Conservation (phyloP, 2,113 vertebrate genomes). For the Eurypyga helias region DNA sequence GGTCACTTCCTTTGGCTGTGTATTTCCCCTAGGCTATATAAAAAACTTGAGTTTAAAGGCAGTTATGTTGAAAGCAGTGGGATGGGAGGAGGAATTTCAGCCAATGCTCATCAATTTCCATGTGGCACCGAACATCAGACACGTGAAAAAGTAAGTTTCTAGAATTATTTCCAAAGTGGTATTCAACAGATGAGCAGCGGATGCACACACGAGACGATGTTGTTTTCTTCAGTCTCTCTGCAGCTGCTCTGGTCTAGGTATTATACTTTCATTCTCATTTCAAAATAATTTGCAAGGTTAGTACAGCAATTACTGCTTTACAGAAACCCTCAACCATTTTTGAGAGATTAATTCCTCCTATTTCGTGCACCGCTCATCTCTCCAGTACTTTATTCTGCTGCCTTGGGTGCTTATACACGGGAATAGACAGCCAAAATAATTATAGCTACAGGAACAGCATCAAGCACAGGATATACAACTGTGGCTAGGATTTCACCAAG, state of each 20-base stretch:
- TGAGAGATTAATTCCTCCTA: neutral
- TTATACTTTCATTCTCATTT: neutral
- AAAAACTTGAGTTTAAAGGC: neutral
- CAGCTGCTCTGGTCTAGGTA: neutral
- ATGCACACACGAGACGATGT: neutral
- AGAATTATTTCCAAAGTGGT: neutral
- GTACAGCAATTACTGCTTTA: neutral
- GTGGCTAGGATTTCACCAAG: neutral
- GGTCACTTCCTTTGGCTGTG: constrained; percentile 55
- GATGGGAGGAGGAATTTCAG: neutral
- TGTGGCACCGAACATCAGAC: neutral
- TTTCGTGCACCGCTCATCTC: neutral
- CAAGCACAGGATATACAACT: neutral
- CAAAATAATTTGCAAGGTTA: neutral
- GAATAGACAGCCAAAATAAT: neutral
- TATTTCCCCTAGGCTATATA: constrained; percentile 11
- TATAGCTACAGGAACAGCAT: neutral
- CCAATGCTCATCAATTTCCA: neutral
- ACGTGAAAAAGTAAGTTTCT: neutral
- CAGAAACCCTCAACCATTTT: neutral
- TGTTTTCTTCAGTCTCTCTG: neutral
- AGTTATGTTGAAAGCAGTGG: neutral
- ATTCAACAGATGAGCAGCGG: neutral
- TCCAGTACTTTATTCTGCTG: neutral
- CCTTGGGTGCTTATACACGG: neutral